phyloP scores from a whole-genome alignment of 2,797 vertebrate species.

The Sphaeramia orbicularis region DNA sequence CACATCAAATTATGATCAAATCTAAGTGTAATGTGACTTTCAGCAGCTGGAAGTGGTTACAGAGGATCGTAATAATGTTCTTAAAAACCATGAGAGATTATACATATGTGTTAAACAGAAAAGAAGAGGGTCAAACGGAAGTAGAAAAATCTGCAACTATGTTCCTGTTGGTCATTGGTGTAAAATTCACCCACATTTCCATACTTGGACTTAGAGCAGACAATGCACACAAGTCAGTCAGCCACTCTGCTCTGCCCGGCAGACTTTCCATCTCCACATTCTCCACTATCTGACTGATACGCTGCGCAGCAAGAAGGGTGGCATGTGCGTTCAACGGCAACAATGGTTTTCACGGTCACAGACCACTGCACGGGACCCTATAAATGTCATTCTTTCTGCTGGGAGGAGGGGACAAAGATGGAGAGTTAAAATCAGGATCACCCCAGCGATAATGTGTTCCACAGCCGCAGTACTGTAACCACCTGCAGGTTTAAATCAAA shows the following conservation, averaged over 20 bases:
- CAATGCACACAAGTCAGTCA: constrained; percentile 40
- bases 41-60: too few species aligned
- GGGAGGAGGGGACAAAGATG: constrained; percentile 45
- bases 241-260: constrained; percentile 32
- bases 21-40: too few species aligned
- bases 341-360: constrained; percentile 73
- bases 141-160: constrained; percentile 1
- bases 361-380: constrained; percentile 65
- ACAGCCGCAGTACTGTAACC: constrained; percentile 66
- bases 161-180: constrained; percentile 21
- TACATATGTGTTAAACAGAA: constrained; percentile 1
- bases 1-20: too few species aligned
- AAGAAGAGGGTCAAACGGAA: not conserved
- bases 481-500: constrained; percentile 77
- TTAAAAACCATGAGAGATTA: not conserved
- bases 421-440: constrained; percentile 50
- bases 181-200: constrained; percentile 50
- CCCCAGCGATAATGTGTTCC: constrained; percentile 72
- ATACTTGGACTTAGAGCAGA: constrained; percentile 46
- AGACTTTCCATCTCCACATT: constrained; percentile 47
- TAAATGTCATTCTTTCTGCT: constrained; percentile 75
- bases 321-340: constrained; percentile 59
- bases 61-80: not conserved
- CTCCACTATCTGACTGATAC: constrained; percentile 57
- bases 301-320: constrained; percentile 49